Conservation (phyloP, 2,888 invertebrate genomes). For the Tinea semifulvella region DNA sequence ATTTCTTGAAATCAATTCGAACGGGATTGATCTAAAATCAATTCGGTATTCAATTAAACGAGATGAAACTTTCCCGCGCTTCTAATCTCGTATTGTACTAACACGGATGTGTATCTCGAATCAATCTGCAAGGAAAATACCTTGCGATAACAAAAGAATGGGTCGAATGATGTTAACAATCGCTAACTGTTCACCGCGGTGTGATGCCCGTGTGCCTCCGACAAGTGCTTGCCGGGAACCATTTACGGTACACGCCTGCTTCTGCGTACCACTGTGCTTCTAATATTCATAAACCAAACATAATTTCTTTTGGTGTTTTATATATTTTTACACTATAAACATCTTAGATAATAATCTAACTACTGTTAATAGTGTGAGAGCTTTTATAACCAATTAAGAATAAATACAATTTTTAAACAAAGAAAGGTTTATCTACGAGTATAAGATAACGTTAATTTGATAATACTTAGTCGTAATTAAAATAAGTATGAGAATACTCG, state of each 20-base stretch:
- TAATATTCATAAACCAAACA: constrained; percentile 1
- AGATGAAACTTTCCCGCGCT: constrained; percentile 49
- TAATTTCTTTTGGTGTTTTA: neutral
- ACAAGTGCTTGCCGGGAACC: constrained; percentile 11
- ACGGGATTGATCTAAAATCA: constrained; percentile 50
- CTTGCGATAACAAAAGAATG: constrained; percentile 50
- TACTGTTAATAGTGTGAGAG: neutral
- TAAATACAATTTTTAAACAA: neutral
- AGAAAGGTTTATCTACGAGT: neutral
- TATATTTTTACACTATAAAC: too few species aligned
- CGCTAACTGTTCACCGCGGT: constrained; percentile 44
- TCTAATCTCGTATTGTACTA: constrained; percentile 50
- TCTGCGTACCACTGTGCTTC: neutral
- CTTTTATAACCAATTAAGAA: neutral
- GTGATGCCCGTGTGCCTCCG: constrained; percentile 5
- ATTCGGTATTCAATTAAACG: constrained; percentile 57
- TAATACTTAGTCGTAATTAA: neutral
- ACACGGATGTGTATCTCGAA: constrained; percentile 42
- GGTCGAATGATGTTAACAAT: constrained; percentile 49
- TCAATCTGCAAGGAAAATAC: constrained; percentile 51
- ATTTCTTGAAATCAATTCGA: constrained; percentile 41
- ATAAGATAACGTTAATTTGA: neutral
- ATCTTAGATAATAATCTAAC: neutral
- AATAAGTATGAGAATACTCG: constrained; percentile 1
- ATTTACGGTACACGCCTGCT: constrained; percentile 12